Evolutionary conservation across 37 sponge, comb jelly and placozoan genomes (phyloP).

Genomic region (Hormiphora californensis): DNA sequence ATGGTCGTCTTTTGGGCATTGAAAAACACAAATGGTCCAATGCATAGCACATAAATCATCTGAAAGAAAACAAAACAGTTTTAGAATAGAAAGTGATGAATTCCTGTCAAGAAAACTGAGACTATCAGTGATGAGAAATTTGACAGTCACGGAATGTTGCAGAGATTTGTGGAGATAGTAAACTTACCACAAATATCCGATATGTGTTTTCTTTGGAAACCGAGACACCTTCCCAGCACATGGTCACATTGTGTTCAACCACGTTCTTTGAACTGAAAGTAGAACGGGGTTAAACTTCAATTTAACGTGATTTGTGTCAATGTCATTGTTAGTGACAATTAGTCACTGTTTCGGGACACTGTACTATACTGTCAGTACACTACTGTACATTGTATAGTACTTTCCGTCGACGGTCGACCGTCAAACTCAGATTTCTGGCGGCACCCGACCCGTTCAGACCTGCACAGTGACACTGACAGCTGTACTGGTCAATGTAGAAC

Average conservation of each 20-base stretch:
- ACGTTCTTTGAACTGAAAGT: too few relatives aligned
- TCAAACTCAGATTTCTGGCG: too few relatives aligned
- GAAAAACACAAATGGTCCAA: slow-evolving; percentile 93
- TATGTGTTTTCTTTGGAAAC: slow-evolving; percentile 7
- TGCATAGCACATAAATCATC: slow-evolving; percentile 34
- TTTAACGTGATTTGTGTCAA: too few relatives aligned
- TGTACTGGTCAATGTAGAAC: too few relatives aligned
- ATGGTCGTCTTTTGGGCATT: slow-evolving; percentile 79
- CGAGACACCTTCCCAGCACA: slow-evolving; percentile 46
- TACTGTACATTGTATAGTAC: too few relatives aligned
- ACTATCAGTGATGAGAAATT: background rate
- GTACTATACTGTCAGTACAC: too few relatives aligned
- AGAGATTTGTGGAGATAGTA: background rate
- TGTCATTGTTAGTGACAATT: too few relatives aligned
- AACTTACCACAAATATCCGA: slow-evolving; percentile 69
- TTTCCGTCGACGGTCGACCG: too few relatives aligned
- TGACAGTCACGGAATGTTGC: background rate
- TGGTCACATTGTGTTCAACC: background rate
- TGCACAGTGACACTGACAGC: too few relatives aligned
- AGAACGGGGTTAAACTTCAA: too few relatives aligned
- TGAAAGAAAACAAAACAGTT: background rate
- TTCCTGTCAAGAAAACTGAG: slow-evolving; percentile 53
- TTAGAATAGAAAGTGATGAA: slow-evolving; percentile 46
- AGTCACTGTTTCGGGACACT: too few relatives aligned
- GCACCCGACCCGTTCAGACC: too few relatives aligned